Evolutionary conservation across 1,140 invertebrate genomes (phyloP).

Genomic region (Pogonomyrmex californicus): DNA sequence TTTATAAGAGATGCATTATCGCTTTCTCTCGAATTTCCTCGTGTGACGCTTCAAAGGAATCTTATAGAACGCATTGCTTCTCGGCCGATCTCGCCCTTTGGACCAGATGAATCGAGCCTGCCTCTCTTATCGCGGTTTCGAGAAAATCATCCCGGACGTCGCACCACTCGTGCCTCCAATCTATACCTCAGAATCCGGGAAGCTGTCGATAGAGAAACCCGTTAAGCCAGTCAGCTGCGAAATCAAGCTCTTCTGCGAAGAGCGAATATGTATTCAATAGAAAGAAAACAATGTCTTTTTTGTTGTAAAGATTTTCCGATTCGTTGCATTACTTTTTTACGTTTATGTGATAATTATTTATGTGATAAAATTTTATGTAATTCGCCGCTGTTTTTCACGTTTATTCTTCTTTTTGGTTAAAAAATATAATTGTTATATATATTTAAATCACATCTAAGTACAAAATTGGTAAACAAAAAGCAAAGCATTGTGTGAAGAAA

Average conservation of each 20-base stretch:
- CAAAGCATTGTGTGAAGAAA: not conserved
- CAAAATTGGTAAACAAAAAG: not conserved
- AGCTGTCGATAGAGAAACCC: conserved; percentile 63
- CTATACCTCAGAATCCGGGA: conserved; percentile 70
- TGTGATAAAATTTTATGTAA: not conserved
- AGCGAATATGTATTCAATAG: not conserved
- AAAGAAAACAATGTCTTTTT: not conserved
- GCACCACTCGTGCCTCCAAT: conserved; percentile 4
- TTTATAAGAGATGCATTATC: not conserved
- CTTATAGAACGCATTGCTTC: not conserved
- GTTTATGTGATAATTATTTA: too few relatives aligned
- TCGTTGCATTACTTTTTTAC: not conserved
- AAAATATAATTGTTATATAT: not conserved
- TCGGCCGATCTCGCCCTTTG: conserved; percentile 25
- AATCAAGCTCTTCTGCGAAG: conserved; percentile 21
- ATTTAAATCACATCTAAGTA: not conserved
- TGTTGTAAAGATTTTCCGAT: not conserved
- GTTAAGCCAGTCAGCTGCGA: not conserved
- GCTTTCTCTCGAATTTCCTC: conserved; percentile 9
- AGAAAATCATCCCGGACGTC: conserved; percentile 64
- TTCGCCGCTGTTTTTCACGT: not conserved
- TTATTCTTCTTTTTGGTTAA: not conserved
- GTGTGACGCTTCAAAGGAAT: not conserved
- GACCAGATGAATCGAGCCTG: not conserved
- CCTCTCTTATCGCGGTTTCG: conserved; percentile 67